Evolutionary conservation across 2,797 vertebrate species (phyloP).

Genomic region (Rhynchotus rufescens): DNA sequence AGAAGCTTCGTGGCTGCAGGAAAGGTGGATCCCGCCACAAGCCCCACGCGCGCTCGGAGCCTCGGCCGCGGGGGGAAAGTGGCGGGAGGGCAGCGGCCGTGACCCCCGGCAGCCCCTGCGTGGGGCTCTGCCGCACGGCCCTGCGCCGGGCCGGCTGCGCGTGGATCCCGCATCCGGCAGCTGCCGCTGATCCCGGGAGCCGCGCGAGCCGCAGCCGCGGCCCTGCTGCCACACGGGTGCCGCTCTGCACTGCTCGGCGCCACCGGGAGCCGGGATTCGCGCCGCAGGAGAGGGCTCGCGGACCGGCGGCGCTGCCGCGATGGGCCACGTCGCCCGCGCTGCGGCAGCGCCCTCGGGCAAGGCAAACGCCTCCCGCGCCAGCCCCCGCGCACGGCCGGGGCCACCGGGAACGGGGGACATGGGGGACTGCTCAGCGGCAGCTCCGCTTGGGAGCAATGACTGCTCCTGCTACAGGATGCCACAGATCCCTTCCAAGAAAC

Average conservation of each 20-base stretch:
- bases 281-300: accelerated
- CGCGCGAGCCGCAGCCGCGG: too few species aligned
- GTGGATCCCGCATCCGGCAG: too few species aligned
- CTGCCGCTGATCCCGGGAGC: too few species aligned
- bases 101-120: too few species aligned
- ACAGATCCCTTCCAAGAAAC: not conserved
- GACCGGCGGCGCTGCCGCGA: accelerated
- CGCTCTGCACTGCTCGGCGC: not conserved
- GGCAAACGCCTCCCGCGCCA: not conserved
- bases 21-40: not conserved
- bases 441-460: accelerated
- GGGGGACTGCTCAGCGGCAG: not conserved
- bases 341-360: not conserved
- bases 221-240: too few species aligned
- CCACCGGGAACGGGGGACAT: not conserved
- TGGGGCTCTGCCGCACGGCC: too few species aligned
- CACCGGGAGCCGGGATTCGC: not conserved
- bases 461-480: not conserved
- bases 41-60: not conserved
- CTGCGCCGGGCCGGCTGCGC: too few species aligned
- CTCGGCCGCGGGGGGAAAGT: too few species aligned
- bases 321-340: accelerated
- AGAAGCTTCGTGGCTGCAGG: constrained; percentile 1
- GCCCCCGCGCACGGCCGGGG: not conserved
- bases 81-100: too few species aligned